Evolutionary conservation across 92 coral and sea anemone genomes (phyloP).

Genomic region (Siderastrea radians): DNA sequence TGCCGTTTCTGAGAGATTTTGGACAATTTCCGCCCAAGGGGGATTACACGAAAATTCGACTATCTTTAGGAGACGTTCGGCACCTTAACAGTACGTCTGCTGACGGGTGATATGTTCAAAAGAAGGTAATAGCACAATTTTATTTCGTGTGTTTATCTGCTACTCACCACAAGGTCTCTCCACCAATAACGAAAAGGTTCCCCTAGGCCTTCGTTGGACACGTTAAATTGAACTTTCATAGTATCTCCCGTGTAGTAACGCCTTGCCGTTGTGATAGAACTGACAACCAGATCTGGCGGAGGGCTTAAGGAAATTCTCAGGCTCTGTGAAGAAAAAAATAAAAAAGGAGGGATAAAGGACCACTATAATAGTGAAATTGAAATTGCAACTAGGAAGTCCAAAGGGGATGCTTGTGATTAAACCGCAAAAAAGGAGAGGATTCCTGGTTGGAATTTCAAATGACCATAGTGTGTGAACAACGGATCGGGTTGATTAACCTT

Average conservation of each 20-base stretch:
- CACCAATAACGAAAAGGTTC: conserved; percentile 79
- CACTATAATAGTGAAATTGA: neutral
- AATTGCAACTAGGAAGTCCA: too few relatives aligned
- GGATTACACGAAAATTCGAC: too few relatives aligned
- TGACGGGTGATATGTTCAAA: neutral
- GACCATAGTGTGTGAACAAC: too few relatives aligned
- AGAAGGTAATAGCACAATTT: neutral
- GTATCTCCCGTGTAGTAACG: conserved; percentile 67
- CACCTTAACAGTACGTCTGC: too few relatives aligned
- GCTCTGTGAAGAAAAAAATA: conserved; percentile 26
- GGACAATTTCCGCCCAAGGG: too few relatives aligned
- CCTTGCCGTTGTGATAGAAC: conserved; percentile 23
- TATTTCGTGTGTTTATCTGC: too few relatives aligned
- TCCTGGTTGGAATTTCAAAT: too few relatives aligned
- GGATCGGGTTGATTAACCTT: too few relatives aligned
- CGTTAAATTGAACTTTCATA: conserved; percentile 59
- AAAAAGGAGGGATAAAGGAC: neutral
- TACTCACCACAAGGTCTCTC: conserved; percentile 80
- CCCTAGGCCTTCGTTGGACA: conserved; percentile 75
- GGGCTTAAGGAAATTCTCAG: conserved; percentile 72
- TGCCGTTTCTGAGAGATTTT: too few relatives aligned
- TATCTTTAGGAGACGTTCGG: too few relatives aligned
- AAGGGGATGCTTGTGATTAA: too few relatives aligned
- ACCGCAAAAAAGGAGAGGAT: too few relatives aligned
- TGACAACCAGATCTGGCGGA: conserved; percentile 87